These are phyloP conservation scores for Harpagoxenus sublaevis DNA, from an alignment of 2,888 invertebrate genomes.

Conservation along the genomic window DNA sequence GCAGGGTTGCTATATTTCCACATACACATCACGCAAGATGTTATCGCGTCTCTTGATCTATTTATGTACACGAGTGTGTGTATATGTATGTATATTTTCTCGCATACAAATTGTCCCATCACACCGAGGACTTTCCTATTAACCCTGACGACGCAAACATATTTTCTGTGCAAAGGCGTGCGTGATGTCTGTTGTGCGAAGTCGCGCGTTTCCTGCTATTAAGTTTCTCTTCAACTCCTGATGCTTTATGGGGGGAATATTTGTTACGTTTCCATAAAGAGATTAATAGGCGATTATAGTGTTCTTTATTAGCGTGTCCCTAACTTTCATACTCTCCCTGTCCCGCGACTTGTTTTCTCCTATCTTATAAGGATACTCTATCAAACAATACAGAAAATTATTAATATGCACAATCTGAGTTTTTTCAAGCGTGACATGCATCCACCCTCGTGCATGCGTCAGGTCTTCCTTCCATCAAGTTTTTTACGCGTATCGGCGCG, in stretches of 20 bases:
- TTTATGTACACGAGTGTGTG: background rate
- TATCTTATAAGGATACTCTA: background rate
- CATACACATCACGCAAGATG: background rate
- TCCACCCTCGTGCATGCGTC: background rate
- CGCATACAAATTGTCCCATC: slow-evolving; percentile 30
- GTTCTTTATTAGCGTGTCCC: background rate
- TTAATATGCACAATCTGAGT: no score
- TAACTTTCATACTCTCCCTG: background rate
- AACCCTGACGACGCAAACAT: slow-evolving; percentile 6
- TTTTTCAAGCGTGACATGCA: no score
- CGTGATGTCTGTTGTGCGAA: background rate
- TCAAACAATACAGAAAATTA: no score
- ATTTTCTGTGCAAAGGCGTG: slow-evolving; percentile 21
- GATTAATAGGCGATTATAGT: slow-evolving; percentile 2
- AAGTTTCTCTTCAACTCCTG: slow-evolving; percentile 14
- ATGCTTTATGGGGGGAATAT: slow-evolving; percentile 9
- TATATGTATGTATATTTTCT: background rate
- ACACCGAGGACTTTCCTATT: background rate
- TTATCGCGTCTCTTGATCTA: background rate
- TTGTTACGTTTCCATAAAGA: background rate
- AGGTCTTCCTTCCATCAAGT: background rate
- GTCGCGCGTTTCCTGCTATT: slow-evolving; percentile 25
- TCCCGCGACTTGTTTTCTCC: background rate
- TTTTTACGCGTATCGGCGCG: background rate
- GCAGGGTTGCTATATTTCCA: background rate